Evolutionary conservation across 2,888 invertebrate genomes (phyloP).

Genomic region (Aplocera efformata): DNA sequence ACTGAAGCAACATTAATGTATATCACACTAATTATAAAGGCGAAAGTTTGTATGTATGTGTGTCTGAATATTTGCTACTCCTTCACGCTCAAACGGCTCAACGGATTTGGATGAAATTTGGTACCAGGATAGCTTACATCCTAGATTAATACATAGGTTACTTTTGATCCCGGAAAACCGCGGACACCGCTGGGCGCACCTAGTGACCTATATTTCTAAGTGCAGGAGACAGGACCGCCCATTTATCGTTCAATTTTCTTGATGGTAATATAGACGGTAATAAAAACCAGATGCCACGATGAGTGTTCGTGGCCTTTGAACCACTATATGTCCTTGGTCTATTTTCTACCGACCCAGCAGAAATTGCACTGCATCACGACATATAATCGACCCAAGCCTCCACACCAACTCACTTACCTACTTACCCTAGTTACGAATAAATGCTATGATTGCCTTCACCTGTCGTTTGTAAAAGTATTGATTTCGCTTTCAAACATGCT

Average conservation of each 20-base stretch:
- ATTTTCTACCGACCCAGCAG: slow-evolving; percentile 49
- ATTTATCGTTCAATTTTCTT: slow-evolving; percentile 1
- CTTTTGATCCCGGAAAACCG: no score
- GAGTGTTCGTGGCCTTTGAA: slow-evolving; percentile 46
- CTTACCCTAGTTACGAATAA: slow-evolving; percentile 12
- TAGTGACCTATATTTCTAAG: slow-evolving; percentile 1
- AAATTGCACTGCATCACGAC: slow-evolving; percentile 74
- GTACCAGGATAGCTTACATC: no score
- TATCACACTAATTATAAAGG: no score
- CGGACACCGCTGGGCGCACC: no score
- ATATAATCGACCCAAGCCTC: slow-evolving; percentile 46
- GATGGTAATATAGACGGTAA: slow-evolving; percentile 11
- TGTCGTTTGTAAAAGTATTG: slow-evolving; percentile 10
- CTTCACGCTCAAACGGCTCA: no score
- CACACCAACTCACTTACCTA: slow-evolving; percentile 22
- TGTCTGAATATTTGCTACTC: no score
- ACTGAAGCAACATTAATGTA: no score
- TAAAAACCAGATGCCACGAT: slow-evolving; percentile 18
- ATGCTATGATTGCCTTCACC: slow-evolving; percentile 12
- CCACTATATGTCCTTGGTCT: slow-evolving; percentile 64
- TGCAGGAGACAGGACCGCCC: neutral
- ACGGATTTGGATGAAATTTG: no score
- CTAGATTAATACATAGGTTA: no score
- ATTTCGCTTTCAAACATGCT: slow-evolving; percentile 10
- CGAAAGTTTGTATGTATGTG: no score